A percentile compares a stretch with the other conserved stretches of the same genome.
These are phyloP conservation scores for Drosophila planitibia DNA, from an alignment of 2,888 invertebrate genomes.

Conservation along the genomic window DNA sequence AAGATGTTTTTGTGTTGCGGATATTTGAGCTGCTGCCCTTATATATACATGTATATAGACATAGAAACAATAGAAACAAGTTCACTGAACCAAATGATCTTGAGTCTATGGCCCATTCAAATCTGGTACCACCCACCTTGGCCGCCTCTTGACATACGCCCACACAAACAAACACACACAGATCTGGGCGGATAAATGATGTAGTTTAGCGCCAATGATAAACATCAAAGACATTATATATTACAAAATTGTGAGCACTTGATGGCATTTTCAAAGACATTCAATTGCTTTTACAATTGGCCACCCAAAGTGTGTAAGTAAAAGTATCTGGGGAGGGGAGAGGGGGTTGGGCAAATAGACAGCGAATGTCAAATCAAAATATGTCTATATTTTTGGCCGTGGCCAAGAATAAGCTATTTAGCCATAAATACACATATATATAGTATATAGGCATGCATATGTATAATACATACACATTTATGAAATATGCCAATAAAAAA, in stretches of 20 bases:
- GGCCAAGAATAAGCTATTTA: constrained; percentile 47
- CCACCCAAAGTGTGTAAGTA: constrained; percentile 24
- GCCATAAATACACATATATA: constrained; percentile 11
- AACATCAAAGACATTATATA: constrained; percentile 19
- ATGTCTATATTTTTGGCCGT: constrained; percentile 34
- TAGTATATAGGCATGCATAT: constrained; percentile 12
- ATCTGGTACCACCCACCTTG: neutral
- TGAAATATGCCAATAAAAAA: constrained; percentile 55
- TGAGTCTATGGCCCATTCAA: constrained; percentile 6
- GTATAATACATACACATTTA: constrained; percentile 13
- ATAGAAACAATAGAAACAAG: constrained; percentile 15
- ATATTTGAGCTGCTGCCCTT: constrained; percentile 8
- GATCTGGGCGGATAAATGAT: constrained; percentile 20
- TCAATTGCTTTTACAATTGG: constrained; percentile 43
- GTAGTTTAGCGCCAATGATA: constrained; percentile 36
- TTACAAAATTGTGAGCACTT: constrained; percentile 25
- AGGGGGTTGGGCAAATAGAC: neutral
- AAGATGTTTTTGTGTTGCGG: neutral
- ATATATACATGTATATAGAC: neutral
- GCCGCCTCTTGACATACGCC: neutral
- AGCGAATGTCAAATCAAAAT: constrained; percentile 56
- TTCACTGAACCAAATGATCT: constrained; percentile 54
- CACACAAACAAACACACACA: neutral
- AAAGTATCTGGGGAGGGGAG: neutral
- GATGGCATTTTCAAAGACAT: constrained; percentile 21